Percentiles rank a stretch among this genome's conserved stretches.
Conservation (phyloP, 2,797 vertebrate genomes). For the Pangasius larnaudii region DNA sequence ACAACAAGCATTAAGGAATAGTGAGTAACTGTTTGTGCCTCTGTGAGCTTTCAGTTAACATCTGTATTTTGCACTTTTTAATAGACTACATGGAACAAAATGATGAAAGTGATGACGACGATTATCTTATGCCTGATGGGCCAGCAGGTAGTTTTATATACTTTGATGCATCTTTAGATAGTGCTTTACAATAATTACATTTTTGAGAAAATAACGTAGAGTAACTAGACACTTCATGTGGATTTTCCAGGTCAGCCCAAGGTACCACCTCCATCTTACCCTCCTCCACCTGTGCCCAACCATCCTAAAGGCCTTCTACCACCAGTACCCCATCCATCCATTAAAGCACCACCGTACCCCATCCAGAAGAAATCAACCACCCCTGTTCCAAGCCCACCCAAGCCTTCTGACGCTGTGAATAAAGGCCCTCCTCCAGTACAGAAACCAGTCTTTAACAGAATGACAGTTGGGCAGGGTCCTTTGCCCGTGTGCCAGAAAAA, state of each 20-base stretch:
- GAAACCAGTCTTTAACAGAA: constrained; percentile 51
- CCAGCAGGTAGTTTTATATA: constrained; percentile 58
- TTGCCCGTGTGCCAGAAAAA: constrained; percentile 45
- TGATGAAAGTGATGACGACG: constrained; percentile 88
- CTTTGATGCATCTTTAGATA: not conserved
- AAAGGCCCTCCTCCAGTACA: constrained; percentile 63
- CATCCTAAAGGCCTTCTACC: constrained; percentile 62
- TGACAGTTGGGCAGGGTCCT: constrained; percentile 44
- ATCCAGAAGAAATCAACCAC: constrained; percentile 45
- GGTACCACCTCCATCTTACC: constrained; percentile 85
- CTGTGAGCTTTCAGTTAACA: not conserved
- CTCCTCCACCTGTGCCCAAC: constrained; percentile 86
- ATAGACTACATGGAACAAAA: constrained; percentile 77
- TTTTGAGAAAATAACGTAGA: not conserved
- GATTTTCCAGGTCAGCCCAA: constrained; percentile 66
- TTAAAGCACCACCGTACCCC: constrained; percentile 31
- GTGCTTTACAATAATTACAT: not conserved
- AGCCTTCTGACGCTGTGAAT: constrained; percentile 56
- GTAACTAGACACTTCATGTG: not conserved
- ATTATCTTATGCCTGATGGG: constrained; percentile 85
- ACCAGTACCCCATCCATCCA: constrained; percentile 52
- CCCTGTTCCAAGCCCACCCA: constrained; percentile 55
- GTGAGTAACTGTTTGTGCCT: not conserved
- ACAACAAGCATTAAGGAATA: not conserved
- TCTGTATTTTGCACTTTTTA: constrained; percentile 15